Evolutionary conservation across 2,888 invertebrate genomes (phyloP).

Genomic region (Kuschelorhynchus macadamiae): DNA sequence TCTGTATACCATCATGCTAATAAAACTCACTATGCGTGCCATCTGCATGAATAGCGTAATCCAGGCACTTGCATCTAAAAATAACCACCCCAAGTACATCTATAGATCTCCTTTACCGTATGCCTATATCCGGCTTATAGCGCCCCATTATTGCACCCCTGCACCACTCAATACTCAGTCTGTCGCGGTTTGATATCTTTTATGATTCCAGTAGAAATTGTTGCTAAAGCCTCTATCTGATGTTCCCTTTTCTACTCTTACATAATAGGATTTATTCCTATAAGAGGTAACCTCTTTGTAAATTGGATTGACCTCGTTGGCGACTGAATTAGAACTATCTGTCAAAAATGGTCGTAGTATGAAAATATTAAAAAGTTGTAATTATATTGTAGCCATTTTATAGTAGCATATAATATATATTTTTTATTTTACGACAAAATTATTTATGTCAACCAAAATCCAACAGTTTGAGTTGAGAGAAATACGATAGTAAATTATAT

Average conservation of each 20-base stretch:
- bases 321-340: background rate
- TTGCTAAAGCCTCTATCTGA: background rate
- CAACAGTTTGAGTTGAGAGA: too few relatives aligned
- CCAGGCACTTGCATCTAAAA: slow-evolving; percentile 45
- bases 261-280: background rate
- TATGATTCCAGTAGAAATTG: slow-evolving; percentile 5
- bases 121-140: slow-evolving; percentile 49
- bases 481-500: too few relatives aligned
- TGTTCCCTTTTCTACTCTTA: background rate
- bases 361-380: too few relatives aligned
- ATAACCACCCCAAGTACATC: slow-evolving; percentile 42
- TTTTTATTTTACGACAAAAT: too few relatives aligned
- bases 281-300: background rate
- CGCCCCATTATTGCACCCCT: slow-evolving; percentile 39
- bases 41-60: slow-evolving; percentile 33
- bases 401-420: too few relatives aligned
- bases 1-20: slow-evolving; percentile 28
- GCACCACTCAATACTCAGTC: slow-evolving; percentile 23
- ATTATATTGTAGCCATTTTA: too few relatives aligned
- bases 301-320: background rate
- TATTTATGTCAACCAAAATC: too few relatives aligned
- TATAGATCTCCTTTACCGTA: slow-evolving; percentile 31
- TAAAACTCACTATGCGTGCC: slow-evolving; percentile 32
- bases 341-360: too few relatives aligned
- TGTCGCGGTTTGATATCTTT: slow-evolving; percentile 17